These are phyloP conservation scores for Ptycholaimellus sp. DNA, from an alignment of 2,888 invertebrate species.

Conservation along the genomic window DNA sequence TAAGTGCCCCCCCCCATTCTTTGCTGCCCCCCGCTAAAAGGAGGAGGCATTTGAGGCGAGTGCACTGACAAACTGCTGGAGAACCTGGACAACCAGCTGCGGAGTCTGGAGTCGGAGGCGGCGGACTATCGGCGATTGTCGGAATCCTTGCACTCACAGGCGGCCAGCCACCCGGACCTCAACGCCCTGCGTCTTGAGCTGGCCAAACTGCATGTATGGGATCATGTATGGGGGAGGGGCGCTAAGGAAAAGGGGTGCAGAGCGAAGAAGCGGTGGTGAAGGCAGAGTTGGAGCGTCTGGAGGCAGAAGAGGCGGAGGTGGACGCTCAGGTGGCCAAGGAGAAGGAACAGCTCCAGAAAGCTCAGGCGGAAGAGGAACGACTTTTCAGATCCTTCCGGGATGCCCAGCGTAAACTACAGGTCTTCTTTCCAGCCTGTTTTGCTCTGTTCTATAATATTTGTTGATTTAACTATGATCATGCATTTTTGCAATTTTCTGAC, in stretches of 20 bases:
- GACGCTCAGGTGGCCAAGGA: conserved; percentile 7
- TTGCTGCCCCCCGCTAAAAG: too few relatives aligned
- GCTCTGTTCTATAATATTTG: background rate
- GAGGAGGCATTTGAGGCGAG: too few relatives aligned
- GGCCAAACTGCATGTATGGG: too few relatives aligned
- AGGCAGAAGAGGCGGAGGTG: conserved; percentile 3
- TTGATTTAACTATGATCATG: too few relatives aligned
- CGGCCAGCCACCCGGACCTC: too few relatives aligned
- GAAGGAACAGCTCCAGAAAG: conserved; percentile 7
- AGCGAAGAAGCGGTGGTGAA: background rate
- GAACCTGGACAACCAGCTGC: conserved; percentile 15
- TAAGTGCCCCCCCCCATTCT: background rate
- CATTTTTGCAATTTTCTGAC: too few relatives aligned
- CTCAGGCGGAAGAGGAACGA: conserved; percentile 10
- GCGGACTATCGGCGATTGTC: conserved; percentile 1
- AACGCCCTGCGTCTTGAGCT: too few relatives aligned
- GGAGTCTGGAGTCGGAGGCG: conserved; percentile 11
- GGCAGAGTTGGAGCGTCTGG: background rate
- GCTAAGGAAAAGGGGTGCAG: too few relatives aligned
- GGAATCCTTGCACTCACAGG: background rate
- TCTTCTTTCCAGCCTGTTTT: background rate
- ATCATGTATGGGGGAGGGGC: too few relatives aligned
- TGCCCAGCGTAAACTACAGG: background rate
- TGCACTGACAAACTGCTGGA: conserved; percentile 14
- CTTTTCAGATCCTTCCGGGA: conserved; percentile 17